These are phyloP conservation scores for Pomacea maculata DNA, from an alignment of 1,140 invertebrate species.

Conservation along the genomic window DNA sequence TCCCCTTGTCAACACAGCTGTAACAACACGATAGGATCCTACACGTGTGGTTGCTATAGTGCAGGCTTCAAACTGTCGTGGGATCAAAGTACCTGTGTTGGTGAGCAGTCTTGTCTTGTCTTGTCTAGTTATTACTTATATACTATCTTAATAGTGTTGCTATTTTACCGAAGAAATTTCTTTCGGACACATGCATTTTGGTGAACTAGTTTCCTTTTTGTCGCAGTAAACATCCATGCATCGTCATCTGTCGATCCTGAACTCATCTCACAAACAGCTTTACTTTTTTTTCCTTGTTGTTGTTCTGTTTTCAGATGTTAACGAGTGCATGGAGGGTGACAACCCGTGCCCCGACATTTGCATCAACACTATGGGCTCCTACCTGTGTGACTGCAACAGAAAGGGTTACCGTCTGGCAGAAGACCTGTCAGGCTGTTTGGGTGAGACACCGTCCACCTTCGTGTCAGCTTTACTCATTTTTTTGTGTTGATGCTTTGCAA, in stretches of 20 bases:
- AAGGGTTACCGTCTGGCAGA: constrained; percentile 28
- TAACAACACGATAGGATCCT: constrained; percentile 91
- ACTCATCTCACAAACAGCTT: too few relatives aligned
- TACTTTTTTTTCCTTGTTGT: background rate
- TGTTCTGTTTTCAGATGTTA: constrained; percentile 32
- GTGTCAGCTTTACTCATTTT: background rate
- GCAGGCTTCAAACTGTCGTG: constrained; percentile 28
- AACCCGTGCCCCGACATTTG: constrained; percentile 44
- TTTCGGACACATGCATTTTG: too few relatives aligned
- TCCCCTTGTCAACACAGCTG: constrained; percentile 76
- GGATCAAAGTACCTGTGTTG: constrained; percentile 47
- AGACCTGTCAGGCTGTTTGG: constrained; percentile 32
- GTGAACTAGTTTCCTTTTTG: too few relatives aligned
- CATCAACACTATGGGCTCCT: constrained; percentile 45
- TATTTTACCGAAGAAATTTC: too few relatives aligned
- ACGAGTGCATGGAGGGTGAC: constrained; percentile 44
- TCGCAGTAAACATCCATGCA: too few relatives aligned
- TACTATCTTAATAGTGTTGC: too few relatives aligned
- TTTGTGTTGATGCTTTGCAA: background rate
- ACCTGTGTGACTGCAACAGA: constrained; percentile 34
- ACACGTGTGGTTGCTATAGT: constrained; percentile 65
- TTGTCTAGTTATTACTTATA: too few relatives aligned
- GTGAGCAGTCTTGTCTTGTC: constrained; percentile 41
- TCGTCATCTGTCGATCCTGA: too few relatives aligned
- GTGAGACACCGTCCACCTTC: constrained; percentile 13